A percentile compares a stretch with the other conserved stretches of the same genome.
Evolutionary conservation across 2,888 invertebrate species (phyloP).

Genomic region (Chrysolina americana): DNA sequence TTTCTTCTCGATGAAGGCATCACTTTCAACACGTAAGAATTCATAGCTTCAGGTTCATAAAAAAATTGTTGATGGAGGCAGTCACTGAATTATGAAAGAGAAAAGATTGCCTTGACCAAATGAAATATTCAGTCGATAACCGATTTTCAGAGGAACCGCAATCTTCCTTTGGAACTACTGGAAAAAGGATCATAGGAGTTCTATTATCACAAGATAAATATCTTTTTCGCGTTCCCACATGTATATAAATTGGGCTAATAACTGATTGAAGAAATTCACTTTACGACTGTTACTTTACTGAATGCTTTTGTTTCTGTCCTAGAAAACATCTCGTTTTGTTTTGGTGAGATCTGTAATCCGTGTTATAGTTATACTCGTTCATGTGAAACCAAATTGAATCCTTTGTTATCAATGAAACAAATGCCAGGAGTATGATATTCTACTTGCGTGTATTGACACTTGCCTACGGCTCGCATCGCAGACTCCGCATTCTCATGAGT

Average conservation of each 20-base stretch:
- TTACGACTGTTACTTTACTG: neutral
- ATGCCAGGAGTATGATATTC: too few relatives aligned
- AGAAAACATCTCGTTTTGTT: neutral
- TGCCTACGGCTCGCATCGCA: too few relatives aligned
- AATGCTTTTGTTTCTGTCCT: slow-evolving; percentile 2
- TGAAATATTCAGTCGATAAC: neutral
- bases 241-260: slow-evolving; percentile 9
- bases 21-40: too few relatives aligned
- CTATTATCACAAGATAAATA: slow-evolving; percentile 4
- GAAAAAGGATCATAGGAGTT: neutral
- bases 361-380: too few relatives aligned
- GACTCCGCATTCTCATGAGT: too few relatives aligned
- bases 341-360: too few relatives aligned
- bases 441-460: too few relatives aligned
- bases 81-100: too few relatives aligned
- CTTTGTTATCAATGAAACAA: too few relatives aligned
- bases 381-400: neutral
- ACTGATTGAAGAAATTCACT: slow-evolving; percentile 7
- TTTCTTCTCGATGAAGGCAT: too few relatives aligned
- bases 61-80: too few relatives aligned
- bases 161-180: neutral
- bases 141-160: neutral
- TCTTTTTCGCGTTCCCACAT: neutral
- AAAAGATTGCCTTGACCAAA: neutral
- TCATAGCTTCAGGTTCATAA: too few relatives aligned